Evolutionary conservation across 2,113 vertebrate genomes (phyloP).

Genomic region (Gallinago paraguaiae): DNA sequence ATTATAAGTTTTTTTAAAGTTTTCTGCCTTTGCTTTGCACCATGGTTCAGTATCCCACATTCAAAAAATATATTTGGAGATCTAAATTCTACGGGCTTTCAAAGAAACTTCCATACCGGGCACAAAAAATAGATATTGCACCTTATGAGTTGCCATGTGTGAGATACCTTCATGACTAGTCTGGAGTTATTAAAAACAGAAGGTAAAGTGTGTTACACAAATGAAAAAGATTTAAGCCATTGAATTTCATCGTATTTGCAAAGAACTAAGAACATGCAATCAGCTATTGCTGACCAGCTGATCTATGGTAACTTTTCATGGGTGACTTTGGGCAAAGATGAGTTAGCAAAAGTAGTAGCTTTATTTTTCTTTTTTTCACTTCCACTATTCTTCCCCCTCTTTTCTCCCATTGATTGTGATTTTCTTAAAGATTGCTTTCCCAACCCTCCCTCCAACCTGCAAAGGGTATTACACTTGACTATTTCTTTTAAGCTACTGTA

Average conservation of each 20-base stretch:
- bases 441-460: rapidly evolving
- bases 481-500: neutral
- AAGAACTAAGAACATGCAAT: neutral
- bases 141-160: neutral
- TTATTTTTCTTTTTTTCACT: neutral
- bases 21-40: neutral
- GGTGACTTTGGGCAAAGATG: neutral
- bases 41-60: neutral
- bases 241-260: neutral
- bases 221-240: neutral
- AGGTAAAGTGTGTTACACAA: neutral
- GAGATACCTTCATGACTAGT: neutral
- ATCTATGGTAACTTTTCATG: neutral
- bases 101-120: neutral
- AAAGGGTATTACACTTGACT: neutral
- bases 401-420: neutral
- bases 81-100: neutral
- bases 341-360: neutral
- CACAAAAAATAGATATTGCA: neutral
- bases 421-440: neutral
- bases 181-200: neutral
- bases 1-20: neutral
- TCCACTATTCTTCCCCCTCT: neutral
- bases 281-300: neutral
- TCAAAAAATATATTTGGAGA: neutral